These are phyloP conservation scores for Gnathonemus echidnorhynchus DNA, from an alignment of 2,113 vertebrate species.

Conservation along the genomic window DNA sequence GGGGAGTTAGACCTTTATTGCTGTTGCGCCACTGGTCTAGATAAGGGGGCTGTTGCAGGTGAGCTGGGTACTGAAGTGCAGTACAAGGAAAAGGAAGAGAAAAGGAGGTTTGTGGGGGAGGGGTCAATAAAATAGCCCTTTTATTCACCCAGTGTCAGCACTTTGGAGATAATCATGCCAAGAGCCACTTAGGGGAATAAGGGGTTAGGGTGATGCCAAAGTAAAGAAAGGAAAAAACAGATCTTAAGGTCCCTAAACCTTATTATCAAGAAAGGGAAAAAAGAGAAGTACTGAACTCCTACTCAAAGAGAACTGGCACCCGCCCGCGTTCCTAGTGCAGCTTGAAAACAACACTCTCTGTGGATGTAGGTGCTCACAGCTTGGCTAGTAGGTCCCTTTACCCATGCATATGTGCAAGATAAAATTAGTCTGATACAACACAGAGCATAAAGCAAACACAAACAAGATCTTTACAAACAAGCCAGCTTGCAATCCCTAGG, in stretches of 20 bases:
- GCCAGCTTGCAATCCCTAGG: not conserved
- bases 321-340: not conserved
- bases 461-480: not conserved
- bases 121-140: conserved; percentile 7
- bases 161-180: not conserved
- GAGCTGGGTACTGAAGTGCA: not conserved
- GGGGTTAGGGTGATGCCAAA: not conserved
- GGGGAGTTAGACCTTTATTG: not conserved
- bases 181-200: not conserved
- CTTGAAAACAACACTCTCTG: not conserved
- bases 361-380: not conserved
- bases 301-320: not conserved
- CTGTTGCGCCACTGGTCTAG: not conserved
- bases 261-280: not conserved
- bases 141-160: conserved; percentile 20
- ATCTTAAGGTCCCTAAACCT: not conserved
- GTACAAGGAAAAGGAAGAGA: not conserved
- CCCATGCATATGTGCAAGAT: not conserved
- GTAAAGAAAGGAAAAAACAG: not conserved
- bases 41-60: not conserved
- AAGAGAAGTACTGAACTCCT: not conserved
- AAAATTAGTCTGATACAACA: not conserved
- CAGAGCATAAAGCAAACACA: not conserved
- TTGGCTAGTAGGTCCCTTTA: not conserved
- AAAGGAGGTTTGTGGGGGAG: not conserved